Evolutionary conservation across 2,888 invertebrate genomes (phyloP), one percentile per base, ranked within the genome.

Genomic region (Colletes collaris): DNA sequence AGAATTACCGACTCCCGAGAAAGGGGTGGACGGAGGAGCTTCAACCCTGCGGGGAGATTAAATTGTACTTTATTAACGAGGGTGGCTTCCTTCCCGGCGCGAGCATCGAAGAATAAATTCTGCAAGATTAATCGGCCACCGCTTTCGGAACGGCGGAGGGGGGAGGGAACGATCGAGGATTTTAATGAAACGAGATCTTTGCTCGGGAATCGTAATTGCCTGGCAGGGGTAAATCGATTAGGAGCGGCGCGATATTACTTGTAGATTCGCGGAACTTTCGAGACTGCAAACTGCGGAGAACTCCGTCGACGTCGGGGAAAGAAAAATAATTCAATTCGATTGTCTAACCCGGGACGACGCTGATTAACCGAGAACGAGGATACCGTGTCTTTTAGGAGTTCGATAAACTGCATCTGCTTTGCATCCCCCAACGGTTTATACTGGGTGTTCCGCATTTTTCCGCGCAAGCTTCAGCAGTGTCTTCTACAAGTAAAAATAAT

Each of bases 41-140:
- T 65, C 53, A 19, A 7, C 40, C 52, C 16, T 19, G 37, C 65
- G 40, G 53, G 40, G 10, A 66, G 66, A 66, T 66, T 66, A 71
- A 71, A 66, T 40, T 56, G 37, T 66, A 56, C 55, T 66, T 71
- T 71, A 71, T 71, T 49, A 66, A 50, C 56, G 56, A 56, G 71
- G n/a, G 13, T 13, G 3, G 60, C 4, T 8, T 37, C 19, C 56
- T 56, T 71, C 49, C 55, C 19, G 65, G 52, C 53, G 44, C 53
- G 66, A 56, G 56, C 65, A 46, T 56, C 66, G 66, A 56, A 65
- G 70, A 70, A 70, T 65, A 65, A 70, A 70, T 70, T 70, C 70
- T 55, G 65, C n/a, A 46, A 65, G 70, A 70, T 70, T 70, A 35
- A 65, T 55, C 46, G 65, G 53, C 19, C 65, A 44, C 56, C 35